Percentiles rank a stretch among this genome's conserved stretches.
Evolutionary conservation across 2,113 vertebrate genomes (phyloP).

Genomic region (Solea solea): DNA sequence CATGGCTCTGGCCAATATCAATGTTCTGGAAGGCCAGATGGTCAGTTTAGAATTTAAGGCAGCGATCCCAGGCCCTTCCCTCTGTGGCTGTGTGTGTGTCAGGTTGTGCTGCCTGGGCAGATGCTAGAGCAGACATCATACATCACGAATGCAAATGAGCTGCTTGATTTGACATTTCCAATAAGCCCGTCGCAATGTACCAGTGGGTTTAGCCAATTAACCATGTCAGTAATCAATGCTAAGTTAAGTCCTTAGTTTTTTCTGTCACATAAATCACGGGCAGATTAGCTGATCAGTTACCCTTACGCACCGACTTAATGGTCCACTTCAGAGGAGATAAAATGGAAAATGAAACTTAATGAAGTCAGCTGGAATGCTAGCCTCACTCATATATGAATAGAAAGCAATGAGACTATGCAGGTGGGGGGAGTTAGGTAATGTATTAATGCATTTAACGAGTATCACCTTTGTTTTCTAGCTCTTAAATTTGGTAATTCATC

Average conservation of each 20-base stretch:
- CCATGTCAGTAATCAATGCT: conserved; percentile 84
- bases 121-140: conserved; percentile 75
- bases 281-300: conserved; percentile 83
- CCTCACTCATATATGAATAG: conserved; percentile 39
- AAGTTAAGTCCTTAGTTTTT: conserved; percentile 75
- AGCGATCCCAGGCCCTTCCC: conserved; percentile 58
- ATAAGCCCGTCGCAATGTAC: conserved; percentile 81
- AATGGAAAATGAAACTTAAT: conserved; percentile 81
- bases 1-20: conserved; percentile 25
- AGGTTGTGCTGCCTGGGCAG: conserved; percentile 75
- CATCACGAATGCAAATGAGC: conserved; percentile 84
- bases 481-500: conserved; percentile 38
- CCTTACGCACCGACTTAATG: conserved; percentile 74
- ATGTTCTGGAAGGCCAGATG: conserved; percentile 67
- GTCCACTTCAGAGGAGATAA: conserved; percentile 78
- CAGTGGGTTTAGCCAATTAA: conserved; percentile 83
- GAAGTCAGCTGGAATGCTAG: conserved; percentile 73
- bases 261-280: conserved; percentile 81
- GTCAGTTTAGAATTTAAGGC: conserved; percentile 65
- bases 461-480: conserved; percentile 35
- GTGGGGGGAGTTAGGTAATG: conserved; percentile 25
- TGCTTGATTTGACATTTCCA: conserved; percentile 84
- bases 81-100: conserved; percentile 52
- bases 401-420: conserved; percentile 34
- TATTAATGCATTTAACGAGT: conserved; percentile 32